Base-by-base conservation (phyloP, 1,140 invertebrate genomes). In the Drosophila murphyi region DNA sequence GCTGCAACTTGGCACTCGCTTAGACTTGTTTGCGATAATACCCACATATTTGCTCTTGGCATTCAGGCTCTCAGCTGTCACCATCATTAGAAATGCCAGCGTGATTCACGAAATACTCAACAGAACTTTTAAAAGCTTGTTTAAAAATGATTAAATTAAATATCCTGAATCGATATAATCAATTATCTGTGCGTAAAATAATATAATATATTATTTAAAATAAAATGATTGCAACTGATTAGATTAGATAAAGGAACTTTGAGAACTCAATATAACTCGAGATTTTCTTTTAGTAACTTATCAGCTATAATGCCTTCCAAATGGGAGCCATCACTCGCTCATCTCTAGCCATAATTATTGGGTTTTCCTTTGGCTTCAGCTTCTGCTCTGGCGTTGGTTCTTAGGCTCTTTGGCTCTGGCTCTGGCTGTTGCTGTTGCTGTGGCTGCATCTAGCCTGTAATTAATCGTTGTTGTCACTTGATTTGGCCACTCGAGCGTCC, bases 391-490 rank as follows among this genome's bases (percentile, higher is more conserved):
- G n/a, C 3, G 3, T 12, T 47, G 54, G 4, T 6, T 28, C 45
- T 52, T 20, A 20, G 59, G 12, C 52, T 51, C 43, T 51, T n/a
- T 43, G 41, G 12, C 29, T 72, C 37, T 47, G 6, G n/a, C 20
- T n/a, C 5, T 43, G 39, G 48, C 39, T 32, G 34, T 31, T 52
- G 7, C 39, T 51, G 39, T 20, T 57, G 35, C 41, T 55, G 12
- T 4, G 28, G 29, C 57, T 70, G 65, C 57, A 70, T 74, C 65
- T 74, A 59, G 67, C 54, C 72, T 75, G 68, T 75, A 71, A 71
- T 75, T 75, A 75, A 75, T 75, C 72, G 72, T 59, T 75, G 68
- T 75, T 75, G 72, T 75, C 72, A 75, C 72, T 75, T 75, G 67
- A 52, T 64, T 71, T 75, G 72, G 59, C 72, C 68, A 71, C 72